Base-by-base conservation (phyloP, 2,888 invertebrate species). In the Microctonus hyperodae region DNA sequence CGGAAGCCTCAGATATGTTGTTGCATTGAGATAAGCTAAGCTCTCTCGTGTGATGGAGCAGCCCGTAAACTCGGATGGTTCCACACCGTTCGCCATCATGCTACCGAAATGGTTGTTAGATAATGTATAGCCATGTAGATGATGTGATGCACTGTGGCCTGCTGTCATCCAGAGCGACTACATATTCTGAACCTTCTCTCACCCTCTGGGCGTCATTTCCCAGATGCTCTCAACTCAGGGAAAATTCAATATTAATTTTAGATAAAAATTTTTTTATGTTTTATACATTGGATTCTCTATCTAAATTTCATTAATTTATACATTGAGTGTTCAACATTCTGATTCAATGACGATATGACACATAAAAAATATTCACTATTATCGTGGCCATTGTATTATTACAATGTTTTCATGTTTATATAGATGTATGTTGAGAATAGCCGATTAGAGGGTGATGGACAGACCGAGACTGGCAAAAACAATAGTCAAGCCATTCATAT, bases 11-110 rank as follows among this genome's bases (percentile, higher is more conserved):
- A 78, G 81, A 78, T 81, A 80, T 77, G 79, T 81, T 78, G 81
- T 76, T 78, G 79, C 79, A 78, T 78, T 77, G 77, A 80, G 82
- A 82, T 83, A 83, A 83, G 82, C 80, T 80, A 79, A 81, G 80
- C 82, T 81, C 62, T 57, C 78, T 79, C 77, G 74, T 78, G 79
- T 81, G 82, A 83, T 81, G 79, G 78, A 82, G 78, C 80, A 76
- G 78, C 78, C 80, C 78, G 81, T 83, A 81, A 82, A 82, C 79
- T 81, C 75, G 70, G 74, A 61, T 70, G 74, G 74, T 73, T 57
- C 50, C 72, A 72, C 75, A 72, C 74, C 44, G 16, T 65, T 37
- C 64, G 40, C 55, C 80, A 78, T 77, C 78, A 79, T 78, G 78
- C 76, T 75, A 77, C 77, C 76, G 73, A 79, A 81, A 81, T 81